Evolutionary conservation across 2,797 vertebrate species (phyloP), one percentile per base, ranked within the genome.

Genomic region (Aphelocoma californica): DNA sequence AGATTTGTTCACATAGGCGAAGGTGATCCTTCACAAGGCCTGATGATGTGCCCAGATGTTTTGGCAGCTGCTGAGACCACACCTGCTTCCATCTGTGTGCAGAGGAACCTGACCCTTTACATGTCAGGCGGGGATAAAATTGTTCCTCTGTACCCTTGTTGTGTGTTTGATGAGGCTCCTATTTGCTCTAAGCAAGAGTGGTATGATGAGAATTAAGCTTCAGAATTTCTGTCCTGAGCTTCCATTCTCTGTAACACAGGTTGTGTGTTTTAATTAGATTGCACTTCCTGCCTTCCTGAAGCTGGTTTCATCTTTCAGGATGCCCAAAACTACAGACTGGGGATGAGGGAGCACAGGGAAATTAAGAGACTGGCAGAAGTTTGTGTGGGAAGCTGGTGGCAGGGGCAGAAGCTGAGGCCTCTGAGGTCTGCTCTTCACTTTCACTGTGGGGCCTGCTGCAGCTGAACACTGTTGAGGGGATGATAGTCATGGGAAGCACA

Each of bases 401-500:
- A 44, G 56, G 36, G 57, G 25, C 25, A 34, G 79, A 77, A 79
- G 28, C 36, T 25, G 60, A 16, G 7, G 53, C 31, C 24, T 79
- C 61, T 78, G 51, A 16, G 32, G 42, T 25, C 29, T 69, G 36
- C n/a, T 67, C 13, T 56, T 19, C 38, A 61, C 24, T 62, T 71
- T 87, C n/a, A 2, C n/a, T 10, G 7, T 0, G 4, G 24, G 18
- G 45, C 8, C 10, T 1, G 9, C 65, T 65, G 20, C 18, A 10
- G 32, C 71, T 54, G n/a, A 64, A 15, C 0, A 3, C 58, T 65
- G 26, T 21, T 53, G 65, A 18, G 32, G 19, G 62, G 58, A 24
- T 17, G 13, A 19, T 40, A 14, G 23, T 32, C 10, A 2, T 2
- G 10, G 21, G 34, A 72, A 58, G 54, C 2, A 7, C 14, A 14